These are phyloP conservation scores for Drosophila antonietae DNA, from an alignment of 2,888 invertebrate species.

Conservation along the genomic window DNA sequence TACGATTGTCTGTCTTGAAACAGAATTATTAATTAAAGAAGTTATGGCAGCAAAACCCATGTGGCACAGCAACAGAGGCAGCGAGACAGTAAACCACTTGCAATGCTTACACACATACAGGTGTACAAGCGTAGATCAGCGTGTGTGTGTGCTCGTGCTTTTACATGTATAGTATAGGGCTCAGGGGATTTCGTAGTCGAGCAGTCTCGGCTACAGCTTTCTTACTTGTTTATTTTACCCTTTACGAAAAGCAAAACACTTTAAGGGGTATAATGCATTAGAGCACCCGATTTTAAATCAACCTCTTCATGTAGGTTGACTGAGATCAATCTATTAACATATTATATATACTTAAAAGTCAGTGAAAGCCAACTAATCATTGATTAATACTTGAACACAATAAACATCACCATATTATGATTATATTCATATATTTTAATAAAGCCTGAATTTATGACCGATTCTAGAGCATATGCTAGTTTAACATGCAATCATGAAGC, in stretches of 20 bases:
- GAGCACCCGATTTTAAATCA: not conserved
- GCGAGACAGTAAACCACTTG: no score
- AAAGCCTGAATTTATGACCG: not conserved
- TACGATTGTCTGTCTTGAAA: no score
- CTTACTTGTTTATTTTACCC: slow-evolving; percentile 22
- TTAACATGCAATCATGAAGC: not conserved
- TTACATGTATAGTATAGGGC: no score
- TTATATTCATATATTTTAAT: not conserved
- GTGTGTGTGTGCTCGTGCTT: no score
- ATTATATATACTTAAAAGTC: not conserved
- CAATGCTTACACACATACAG: no score
- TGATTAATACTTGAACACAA: not conserved
- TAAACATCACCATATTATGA: not conserved
- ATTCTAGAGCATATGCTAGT: slow-evolving; percentile 16
- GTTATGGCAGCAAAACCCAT: no score
- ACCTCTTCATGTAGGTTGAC: not conserved
- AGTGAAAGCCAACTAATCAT: not conserved
- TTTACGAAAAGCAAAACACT: not conserved
- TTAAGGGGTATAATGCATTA: not conserved
- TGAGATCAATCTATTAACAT: no score
- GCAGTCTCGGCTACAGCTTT: no score
- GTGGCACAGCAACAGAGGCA: no score
- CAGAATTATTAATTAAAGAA: no score
- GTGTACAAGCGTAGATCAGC: no score
- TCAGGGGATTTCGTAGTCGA: no score